Base-by-base conservation (phyloP, 2,797 vertebrate genomes). In the Myiothlypis chrysogaster region DNA sequence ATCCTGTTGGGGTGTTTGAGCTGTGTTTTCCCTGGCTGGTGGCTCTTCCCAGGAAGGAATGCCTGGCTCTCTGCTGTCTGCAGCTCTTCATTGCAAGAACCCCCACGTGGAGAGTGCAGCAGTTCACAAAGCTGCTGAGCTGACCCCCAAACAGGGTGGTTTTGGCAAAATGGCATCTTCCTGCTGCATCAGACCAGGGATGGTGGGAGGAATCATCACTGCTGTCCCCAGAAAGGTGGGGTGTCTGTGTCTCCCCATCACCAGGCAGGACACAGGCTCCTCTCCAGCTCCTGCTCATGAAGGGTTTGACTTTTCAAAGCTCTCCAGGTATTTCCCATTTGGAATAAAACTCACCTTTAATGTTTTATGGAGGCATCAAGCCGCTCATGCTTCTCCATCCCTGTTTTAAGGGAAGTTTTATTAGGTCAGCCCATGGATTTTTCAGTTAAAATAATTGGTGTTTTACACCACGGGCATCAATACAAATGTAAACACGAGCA, bases 381-480 rank as follows among this genome's bases (percentile, higher is more conserved):
- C 79, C 23, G 8, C 6, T 83, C 7, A 0, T 37, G 68, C 57
- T 83, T 91, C 35, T 39, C 87, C 19, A 20, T 18, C 27, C 66
- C 55, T 59, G 57, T 46, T 53, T 53, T 60, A 65, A 61, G 59
- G 41, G 52, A 41, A 65, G 50, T 34, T 79, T 88, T 90, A 85
- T 73, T 50, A 78, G 80, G 50, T 52, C 0, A 0, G 39, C 15
- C 13, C 3, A 90, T 94, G 88, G 94, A 93, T 94, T 94, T 95
- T 91, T 69, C 93, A 52, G 70, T 91, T 94, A 94, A 82, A 95
- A 87, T 89, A 94, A 95, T 70, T 55, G 80, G 66, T 66, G 66
- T 72, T 95, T 94, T 72, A 68, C 80, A 69, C 83, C 12, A 3
- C 4, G 46, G 52, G 49, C 88, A 82, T 95, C 91, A 66, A 90